Evolutionary conservation across 2,888 invertebrate species (phyloP).

Genomic region (Zeuzera pyrina): DNA sequence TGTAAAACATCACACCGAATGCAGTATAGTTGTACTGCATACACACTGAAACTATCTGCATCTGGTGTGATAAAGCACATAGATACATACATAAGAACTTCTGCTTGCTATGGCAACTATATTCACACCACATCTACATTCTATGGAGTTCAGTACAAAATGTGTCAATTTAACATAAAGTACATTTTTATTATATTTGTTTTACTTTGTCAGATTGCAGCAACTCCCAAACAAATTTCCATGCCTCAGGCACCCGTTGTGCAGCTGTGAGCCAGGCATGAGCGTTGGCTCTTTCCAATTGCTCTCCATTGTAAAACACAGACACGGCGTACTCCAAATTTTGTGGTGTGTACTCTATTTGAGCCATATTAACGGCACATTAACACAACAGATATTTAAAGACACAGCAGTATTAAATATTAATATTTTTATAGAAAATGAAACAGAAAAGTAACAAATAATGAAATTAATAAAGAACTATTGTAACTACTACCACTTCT

Average conservation of each 20-base stretch:
- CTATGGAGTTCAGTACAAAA: too few species aligned
- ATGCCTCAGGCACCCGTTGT: conserved; percentile 89
- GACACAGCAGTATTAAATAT: not conserved
- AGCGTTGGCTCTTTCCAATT: conserved; percentile 79
- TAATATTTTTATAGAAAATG: not conserved
- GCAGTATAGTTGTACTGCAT: too few species aligned
- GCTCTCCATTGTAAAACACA: conserved; percentile 76
- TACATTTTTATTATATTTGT: too few species aligned
- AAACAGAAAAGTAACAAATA: not conserved
- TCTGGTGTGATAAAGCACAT: too few species aligned
- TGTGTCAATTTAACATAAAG: too few species aligned
- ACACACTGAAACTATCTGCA: too few species aligned
- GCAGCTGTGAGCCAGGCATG: conserved; percentile 90
- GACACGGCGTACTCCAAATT: conserved; percentile 80
- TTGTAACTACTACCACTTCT: too few species aligned
- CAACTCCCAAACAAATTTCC: conserved; percentile 94
- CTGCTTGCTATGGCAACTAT: too few species aligned
- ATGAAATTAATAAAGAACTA: not conserved
- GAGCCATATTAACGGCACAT: too few species aligned
- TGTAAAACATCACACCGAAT: too few species aligned
- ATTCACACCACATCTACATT: too few species aligned
- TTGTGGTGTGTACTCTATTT: conserved; percentile 76
- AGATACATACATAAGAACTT: too few species aligned
- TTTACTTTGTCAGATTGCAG: conserved; percentile 85
- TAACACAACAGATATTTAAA: not conserved